Evolutionary conservation across 2,888 invertebrate genomes (phyloP).

Genomic region (Portevinia maculata): DNA sequence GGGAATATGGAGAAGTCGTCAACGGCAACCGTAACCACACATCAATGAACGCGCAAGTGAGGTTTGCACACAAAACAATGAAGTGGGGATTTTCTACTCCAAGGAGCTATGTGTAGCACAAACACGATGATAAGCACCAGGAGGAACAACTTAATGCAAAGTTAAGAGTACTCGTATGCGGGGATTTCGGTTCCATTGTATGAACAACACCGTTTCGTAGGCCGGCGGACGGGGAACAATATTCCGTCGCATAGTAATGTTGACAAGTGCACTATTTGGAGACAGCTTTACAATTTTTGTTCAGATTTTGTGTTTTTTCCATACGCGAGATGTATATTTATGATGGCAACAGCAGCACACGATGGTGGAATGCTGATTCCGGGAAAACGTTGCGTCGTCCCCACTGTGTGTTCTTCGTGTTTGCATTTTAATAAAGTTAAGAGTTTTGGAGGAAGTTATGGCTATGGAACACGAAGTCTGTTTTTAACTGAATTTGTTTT

Average conservation of each 20-base stretch:
- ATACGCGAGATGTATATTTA: constrained; percentile 30
- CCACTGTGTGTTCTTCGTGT: constrained; percentile 46
- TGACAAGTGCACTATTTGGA: constrained; percentile 74
- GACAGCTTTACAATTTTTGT: constrained; percentile 61
- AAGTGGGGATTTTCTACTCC: constrained; percentile 7
- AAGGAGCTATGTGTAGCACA: constrained; percentile 10
- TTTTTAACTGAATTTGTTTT: constrained; percentile 29
- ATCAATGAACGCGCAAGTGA: constrained; percentile 62
- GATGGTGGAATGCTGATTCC: constrained; percentile 44
- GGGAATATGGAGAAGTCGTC: constrained; percentile 54
- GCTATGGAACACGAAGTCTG: constrained; percentile 20
- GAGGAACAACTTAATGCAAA: constrained; percentile 52
- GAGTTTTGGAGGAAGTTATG: constrained; percentile 20
- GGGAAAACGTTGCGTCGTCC: constrained; percentile 23
- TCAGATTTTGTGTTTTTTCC: constrained; percentile 26
- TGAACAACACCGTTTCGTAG: constrained; percentile 39
- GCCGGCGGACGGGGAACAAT: constrained; percentile 56
- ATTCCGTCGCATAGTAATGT: constrained; percentile 63
- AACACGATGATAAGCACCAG: constrained; percentile 6
- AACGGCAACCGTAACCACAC: constrained; percentile 67
- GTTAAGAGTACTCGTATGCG: constrained; percentile 1
- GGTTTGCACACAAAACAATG: constrained; percentile 63
- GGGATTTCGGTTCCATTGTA: constrained; percentile 43
- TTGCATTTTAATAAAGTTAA: constrained; percentile 57
- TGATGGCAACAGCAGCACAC: neutral